Evolutionary conservation across 1,140 invertebrate genomes (phyloP).

Genomic region (Gerris buenoi): DNA sequence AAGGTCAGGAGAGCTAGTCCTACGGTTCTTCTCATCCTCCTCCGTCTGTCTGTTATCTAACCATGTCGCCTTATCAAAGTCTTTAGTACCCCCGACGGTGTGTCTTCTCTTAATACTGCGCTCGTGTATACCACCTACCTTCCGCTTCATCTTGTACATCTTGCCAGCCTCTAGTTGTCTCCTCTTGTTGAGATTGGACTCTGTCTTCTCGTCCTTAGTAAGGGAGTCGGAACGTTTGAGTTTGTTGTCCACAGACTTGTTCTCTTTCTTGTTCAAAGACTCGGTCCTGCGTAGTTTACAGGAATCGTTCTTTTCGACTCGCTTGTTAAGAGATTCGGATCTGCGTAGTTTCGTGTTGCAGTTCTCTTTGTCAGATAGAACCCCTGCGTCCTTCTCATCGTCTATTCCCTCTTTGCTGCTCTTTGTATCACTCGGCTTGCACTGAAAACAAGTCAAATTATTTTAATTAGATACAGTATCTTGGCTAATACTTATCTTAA

Average conservation of each 20-base stretch:
- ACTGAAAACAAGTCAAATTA: background rate
- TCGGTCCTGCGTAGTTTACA: constrained; percentile 27
- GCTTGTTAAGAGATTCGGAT: constrained; percentile 43
- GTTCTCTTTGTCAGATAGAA: constrained; percentile 8
- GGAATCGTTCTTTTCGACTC: constrained; percentile 25
- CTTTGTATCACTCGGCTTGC: background rate
- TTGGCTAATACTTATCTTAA: too few species aligned
- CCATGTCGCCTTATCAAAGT: constrained; percentile 54
- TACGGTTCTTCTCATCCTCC: constrained; percentile 34
- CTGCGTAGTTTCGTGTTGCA: constrained; percentile 30
- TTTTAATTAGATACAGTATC: too few species aligned
- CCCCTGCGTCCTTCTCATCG: constrained; percentile 22
- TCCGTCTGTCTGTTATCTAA: constrained; percentile 37
- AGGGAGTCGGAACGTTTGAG: constrained; percentile 48
- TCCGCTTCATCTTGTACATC: constrained; percentile 45
- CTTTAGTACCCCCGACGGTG: constrained; percentile 78
- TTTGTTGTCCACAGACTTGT: constrained; percentile 23
- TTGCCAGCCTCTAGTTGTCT: constrained; percentile 37
- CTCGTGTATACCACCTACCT: constrained; percentile 52
- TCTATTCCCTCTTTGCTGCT: constrained; percentile 18
- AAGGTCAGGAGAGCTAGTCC: constrained; percentile 46
- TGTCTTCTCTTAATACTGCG: constrained; percentile 72
- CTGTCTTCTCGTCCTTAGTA: constrained; percentile 66
- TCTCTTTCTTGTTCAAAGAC: constrained; percentile 31
- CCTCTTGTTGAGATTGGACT: constrained; percentile 57